Evolutionary conservation across 1,140 invertebrate genomes (phyloP), one percentile per base, ranked within the genome.

Genomic region (Cotesia vestalis): DNA sequence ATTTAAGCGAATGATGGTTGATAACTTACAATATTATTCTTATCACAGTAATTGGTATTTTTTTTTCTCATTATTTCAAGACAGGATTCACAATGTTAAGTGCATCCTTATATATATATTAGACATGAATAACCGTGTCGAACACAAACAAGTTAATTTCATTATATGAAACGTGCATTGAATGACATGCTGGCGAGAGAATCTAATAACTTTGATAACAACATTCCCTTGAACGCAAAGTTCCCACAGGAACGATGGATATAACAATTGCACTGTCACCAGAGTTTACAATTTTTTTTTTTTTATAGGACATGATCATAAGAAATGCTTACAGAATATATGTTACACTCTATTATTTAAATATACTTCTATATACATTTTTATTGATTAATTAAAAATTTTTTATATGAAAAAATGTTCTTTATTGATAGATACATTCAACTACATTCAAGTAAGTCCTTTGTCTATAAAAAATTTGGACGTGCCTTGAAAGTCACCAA

Each of bases 131-230:
- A 46, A 11, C 6, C 5, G 40, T 11, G 40, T 34, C n/a, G 5
- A 4, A 57, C 53, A 57, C 17, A 57, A 52, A 20, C 53, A 57
- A 61, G 27, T 12, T 60, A 61, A 12, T 17, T 61, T 20, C 59
- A 61, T 61, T 61, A 61, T 9, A 61, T 20, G 14, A 27, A 27
- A 27, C 4, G 59, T 6, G 6, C 27, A 27, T 34, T 61, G 59
- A 61, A 34, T 61, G 4, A 27, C 27, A 61, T 34, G 17, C 4
- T 27, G 4, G 20, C 8, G 3, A 61, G 59, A 61, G 59, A 36
- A 61, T 61, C 59, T 20, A 61, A 61, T 61, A 61, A 61, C 59
- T 61, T 61, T 34, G 59, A 61, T 61, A 61, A n/a, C 53, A 20
- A 9, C 59, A 61, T 61, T 61, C 27, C 34, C 59, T 20, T 46